A percentile compares a stretch with the other conserved stretches of the same genome.
Conservation (phyloP, 2,797 vertebrate species). For the Macropus fuliginosus region DNA sequence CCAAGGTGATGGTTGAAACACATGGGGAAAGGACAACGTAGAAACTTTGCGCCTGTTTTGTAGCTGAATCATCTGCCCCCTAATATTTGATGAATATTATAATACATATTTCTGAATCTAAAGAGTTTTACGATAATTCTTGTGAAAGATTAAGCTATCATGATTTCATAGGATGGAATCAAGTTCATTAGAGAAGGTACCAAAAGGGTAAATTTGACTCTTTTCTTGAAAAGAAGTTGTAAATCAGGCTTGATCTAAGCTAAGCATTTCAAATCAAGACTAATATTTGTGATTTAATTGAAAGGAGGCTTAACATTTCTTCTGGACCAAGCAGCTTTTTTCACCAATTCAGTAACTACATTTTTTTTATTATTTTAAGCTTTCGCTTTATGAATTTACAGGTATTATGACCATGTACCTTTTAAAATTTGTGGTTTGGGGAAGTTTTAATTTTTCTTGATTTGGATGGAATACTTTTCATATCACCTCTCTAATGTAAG, state of each 20-base stretch:
- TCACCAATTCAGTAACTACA: not conserved
- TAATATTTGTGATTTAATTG: not conserved
- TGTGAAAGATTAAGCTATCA: not conserved
- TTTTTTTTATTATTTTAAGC: not conserved
- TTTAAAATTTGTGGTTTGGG: not conserved
- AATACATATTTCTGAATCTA: not conserved
- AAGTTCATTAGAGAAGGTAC: too few relatives aligned
- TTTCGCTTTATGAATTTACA: not conserved
- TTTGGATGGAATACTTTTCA: not conserved
- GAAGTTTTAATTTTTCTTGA: not conserved
- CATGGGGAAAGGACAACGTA: not conserved
- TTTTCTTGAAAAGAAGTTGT: not conserved
- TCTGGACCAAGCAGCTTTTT: not conserved
- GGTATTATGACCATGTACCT: not conserved
- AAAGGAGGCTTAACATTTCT: not conserved
- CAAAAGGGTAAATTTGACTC: not conserved
- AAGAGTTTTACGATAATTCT: not conserved
- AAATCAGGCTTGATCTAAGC: not conserved
- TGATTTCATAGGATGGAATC: rapidly evolving
- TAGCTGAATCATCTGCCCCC: not conserved
- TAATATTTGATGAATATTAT: not conserved
- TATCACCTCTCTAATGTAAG: not conserved
- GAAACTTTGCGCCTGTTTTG: not conserved
- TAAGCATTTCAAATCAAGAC: not conserved
- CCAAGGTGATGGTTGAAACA: not conserved